Base-by-base conservation (phyloP, 2,113 vertebrate genomes). In the Terrapene triunguis region DNA sequence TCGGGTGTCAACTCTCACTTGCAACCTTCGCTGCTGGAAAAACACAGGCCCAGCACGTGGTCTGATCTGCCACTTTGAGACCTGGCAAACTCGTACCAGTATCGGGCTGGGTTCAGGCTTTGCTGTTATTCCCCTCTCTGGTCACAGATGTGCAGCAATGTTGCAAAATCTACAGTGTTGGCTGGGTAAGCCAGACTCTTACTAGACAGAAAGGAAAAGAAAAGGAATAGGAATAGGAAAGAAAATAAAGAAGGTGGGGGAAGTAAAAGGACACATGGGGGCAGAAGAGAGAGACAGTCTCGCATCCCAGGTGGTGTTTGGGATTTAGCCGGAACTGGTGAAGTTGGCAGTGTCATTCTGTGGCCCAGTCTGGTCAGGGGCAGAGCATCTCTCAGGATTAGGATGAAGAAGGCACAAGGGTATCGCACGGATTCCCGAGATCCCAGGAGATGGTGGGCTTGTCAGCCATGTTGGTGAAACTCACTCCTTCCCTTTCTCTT, bases 341-440 rank as follows among this genome's bases (percentile, higher is more conserved):
- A 10, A 32, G 32, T 13, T 65, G 62, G 32, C 35, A 69, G 16
- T n/a, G 16, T n/a, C 35, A 69, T 69, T 35, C 35, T 17, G 35
- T n/a, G 16, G 62, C 35, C 16, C 6, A 27, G 12, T 32, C 55
- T 57, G 55, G 55, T 57, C 62, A 19, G 53, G 25, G 57, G 11
- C 57, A 29, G 27, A 11, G 57, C 27, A 13, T 59, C 57, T 59
- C 25, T 59, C 57, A 27, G 32, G 6, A 17, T 35, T 65, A 65
- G 32, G 59, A 65, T 29, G 32, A 32, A 65, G 59, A 65, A 65
- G 32, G 29, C 13, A 35, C 29, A 65, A 35, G 6, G 62, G 32
- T 35, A 32, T 35, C 8, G 2, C 2, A 8, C 4, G 4, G 35
- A 32, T 19, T 69, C 16, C 62, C 7, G 2, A 29, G 3, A 62